Conservation (phyloP, 2,797 vertebrate genomes). For the Molossus molossus region DNA sequence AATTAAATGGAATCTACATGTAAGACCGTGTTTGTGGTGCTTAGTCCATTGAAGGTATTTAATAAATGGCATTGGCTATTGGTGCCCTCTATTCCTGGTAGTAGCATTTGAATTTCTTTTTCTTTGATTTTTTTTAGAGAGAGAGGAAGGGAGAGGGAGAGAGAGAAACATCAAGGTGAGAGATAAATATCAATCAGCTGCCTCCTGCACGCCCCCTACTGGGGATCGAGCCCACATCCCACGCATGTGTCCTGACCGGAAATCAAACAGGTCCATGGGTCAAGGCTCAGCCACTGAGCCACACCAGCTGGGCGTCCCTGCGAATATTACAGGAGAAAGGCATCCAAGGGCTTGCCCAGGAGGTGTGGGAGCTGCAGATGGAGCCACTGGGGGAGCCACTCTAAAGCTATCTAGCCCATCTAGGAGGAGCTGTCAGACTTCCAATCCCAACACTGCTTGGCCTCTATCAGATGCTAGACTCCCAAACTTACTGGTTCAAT, state of each 20-base stretch:
- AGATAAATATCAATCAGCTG: too few relatives aligned
- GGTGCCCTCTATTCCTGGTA: neutral
- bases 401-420: neutral
- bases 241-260: too few relatives aligned
- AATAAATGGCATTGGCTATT: neutral
- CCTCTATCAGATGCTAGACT: neutral
- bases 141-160: too few relatives aligned
- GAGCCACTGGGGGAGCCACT: fast-evolving
- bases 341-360: neutral
- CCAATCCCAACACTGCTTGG: neutral
- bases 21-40: neutral
- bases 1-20: neutral
- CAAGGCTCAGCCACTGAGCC: too few relatives aligned
- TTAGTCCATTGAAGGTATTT: neutral
- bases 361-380: neutral
- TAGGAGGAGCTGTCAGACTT: neutral
- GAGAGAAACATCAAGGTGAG: too few relatives aligned
- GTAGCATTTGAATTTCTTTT: neutral
- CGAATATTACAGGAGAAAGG: neutral
- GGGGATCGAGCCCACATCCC: too few relatives aligned
- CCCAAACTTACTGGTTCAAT: neutral
- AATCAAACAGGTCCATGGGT: too few relatives aligned
- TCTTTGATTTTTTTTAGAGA: too few relatives aligned
- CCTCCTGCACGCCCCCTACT: too few relatives aligned
- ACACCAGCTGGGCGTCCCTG: too few relatives aligned